These are phyloP conservation scores for Tridacna crocea DNA, from an alignment of 2,888 invertebrate genomes.

Conservation along the genomic window DNA sequence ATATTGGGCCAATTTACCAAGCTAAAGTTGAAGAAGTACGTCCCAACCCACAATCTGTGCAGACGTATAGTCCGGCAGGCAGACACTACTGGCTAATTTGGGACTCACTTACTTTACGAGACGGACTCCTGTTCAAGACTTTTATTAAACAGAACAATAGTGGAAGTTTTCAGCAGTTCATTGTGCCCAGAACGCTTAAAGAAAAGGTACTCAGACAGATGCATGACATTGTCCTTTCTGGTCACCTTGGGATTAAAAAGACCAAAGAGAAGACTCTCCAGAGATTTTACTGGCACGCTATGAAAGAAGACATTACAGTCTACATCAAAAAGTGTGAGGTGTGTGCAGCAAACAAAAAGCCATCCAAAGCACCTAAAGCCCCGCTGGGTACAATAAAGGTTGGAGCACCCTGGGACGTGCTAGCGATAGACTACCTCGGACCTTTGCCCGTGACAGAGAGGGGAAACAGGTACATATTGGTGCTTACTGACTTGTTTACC, in stretches of 20 bases:
- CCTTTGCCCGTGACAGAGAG: conserved; percentile 18
- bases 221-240: conserved; percentile 6
- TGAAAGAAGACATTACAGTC: conserved; percentile 29
- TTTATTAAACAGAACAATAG: background rate
- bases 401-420: conserved; percentile 32
- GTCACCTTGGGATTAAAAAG: conserved; percentile 14
- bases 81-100: conserved; percentile 11
- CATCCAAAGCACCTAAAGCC: conserved; percentile 33
- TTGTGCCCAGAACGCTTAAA: background rate
- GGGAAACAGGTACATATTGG: conserved; percentile 21
- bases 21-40: background rate
- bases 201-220: background rate
- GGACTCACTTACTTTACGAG: background rate
- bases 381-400: conserved; percentile 18
- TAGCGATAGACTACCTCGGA: too few species aligned
- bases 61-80: background rate
- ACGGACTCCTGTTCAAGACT: background rate
- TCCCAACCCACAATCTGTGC: background rate
- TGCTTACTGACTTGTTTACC: conserved; percentile 19
- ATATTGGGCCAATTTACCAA: background rate
- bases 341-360: conserved; percentile 36
- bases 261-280: background rate
- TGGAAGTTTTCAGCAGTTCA: background rate
- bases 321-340: conserved; percentile 21
- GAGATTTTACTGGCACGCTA: conserved; percentile 17